Conservation (phyloP, 2,113 vertebrate species). For the Gallinago undulata region DNA sequence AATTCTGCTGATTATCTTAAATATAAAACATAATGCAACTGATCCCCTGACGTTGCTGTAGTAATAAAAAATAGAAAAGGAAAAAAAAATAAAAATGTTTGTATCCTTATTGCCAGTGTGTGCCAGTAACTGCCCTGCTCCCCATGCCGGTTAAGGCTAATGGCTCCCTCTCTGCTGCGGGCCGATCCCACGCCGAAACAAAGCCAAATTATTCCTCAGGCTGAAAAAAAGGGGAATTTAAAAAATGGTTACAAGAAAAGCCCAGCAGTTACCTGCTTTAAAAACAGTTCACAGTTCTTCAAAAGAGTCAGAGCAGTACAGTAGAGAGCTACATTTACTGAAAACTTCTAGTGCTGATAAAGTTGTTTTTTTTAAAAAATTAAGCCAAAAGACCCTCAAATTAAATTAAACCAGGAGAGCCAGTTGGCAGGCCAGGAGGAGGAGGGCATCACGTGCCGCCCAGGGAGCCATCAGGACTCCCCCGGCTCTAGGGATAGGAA, state of each 20-base stretch:
- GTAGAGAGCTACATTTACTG: conserved; percentile 41
- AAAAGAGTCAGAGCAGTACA: conserved; percentile 33
- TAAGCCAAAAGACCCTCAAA: not conserved
- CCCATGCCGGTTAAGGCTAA: fast-evolving
- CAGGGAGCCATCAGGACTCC: fast-evolving
- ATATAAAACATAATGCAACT: conserved; percentile 44
- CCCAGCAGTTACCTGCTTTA: not conserved
- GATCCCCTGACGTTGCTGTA: not conserved
- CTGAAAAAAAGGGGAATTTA: not conserved
- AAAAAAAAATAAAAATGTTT: not conserved
- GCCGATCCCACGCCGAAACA: not conserved
- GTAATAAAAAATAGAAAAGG: conserved; percentile 60
- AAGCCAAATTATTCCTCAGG: conserved; percentile 1
- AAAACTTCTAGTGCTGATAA: conserved; percentile 39
- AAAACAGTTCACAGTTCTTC: not conserved
- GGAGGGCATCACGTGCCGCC: fast-evolving
- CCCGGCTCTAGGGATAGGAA: not conserved
- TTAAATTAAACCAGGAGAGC: conserved; percentile 33
- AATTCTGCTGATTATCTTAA: conserved; percentile 47
- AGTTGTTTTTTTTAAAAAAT: not conserved
- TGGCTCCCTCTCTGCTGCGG: fast-evolving
- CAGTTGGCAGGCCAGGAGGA: not conserved
- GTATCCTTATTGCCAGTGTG: conserved; percentile 4
- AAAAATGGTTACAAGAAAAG: not conserved
- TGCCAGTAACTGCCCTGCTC: not conserved